Evolutionary conservation across 2,113 vertebrate species (phyloP).

Genomic region (Thalassoma bifasciatum): DNA sequence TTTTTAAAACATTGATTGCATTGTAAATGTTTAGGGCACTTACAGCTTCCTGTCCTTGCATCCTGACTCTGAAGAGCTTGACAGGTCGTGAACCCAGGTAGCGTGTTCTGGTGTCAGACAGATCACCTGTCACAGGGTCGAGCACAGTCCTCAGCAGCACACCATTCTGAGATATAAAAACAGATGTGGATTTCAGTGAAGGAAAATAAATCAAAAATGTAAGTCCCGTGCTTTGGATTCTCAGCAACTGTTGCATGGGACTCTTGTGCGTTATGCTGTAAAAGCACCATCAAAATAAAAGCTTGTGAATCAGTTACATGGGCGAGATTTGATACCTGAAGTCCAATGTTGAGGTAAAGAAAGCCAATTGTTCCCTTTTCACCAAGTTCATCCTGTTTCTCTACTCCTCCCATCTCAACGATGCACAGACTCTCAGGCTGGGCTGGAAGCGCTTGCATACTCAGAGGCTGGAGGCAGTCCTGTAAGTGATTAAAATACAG

Average conservation of each 20-base stretch:
- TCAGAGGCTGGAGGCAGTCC: slow-evolving; percentile 97
- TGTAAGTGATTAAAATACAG: slow-evolving; percentile 48
- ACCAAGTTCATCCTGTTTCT: slow-evolving; percentile 97
- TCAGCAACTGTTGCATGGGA: no score
- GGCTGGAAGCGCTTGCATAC: slow-evolving; percentile 97
- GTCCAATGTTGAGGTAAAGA: slow-evolving; percentile 96
- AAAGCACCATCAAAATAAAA: no score
- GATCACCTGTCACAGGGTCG: slow-evolving; percentile 95
- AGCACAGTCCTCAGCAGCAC: slow-evolving; percentile 95
- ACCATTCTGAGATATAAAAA: slow-evolving; percentile 85
- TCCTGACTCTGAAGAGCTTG: slow-evolving; percentile 96
- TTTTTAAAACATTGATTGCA: neutral
- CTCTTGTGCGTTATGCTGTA: neutral
- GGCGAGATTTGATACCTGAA: slow-evolving; percentile 87
- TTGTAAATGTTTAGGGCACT: slow-evolving; percentile 55
- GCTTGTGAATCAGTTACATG: neutral
- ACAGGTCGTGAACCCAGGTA: slow-evolving; percentile 96
- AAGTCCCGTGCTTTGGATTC: no score
- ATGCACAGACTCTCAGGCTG: slow-evolving; percentile 97
- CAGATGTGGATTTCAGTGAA: neutral
- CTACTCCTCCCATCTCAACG: slow-evolving; percentile 97
- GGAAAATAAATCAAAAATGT: neutral
- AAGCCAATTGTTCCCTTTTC: slow-evolving; percentile 97
- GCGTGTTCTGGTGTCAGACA: slow-evolving; percentile 96
- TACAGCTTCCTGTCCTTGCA: slow-evolving; percentile 99